Percentiles rank a stretch among this genome's conserved stretches.
phyloP scores from a whole-genome alignment of 2,113 vertebrate species.

The Vulpes ferrilata region DNA sequence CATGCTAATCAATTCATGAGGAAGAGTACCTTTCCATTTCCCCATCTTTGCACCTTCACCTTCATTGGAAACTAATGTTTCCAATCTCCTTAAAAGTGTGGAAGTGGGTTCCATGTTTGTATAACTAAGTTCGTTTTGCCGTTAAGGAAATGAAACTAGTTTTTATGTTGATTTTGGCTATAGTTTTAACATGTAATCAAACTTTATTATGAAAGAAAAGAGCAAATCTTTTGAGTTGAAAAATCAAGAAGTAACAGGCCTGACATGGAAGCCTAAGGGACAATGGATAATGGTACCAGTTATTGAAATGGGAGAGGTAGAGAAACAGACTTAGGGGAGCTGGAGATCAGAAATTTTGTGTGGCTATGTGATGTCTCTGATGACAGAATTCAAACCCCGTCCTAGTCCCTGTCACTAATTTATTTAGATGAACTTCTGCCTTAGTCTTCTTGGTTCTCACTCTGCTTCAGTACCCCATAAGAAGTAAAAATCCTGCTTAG shows the following conservation, averaged over 20 bases:
- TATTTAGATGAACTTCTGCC: not conserved
- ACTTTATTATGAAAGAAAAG: not conserved
- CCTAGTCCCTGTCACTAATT: not conserved
- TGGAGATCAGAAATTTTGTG: not conserved
- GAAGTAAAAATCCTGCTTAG: not conserved
- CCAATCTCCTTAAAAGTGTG: not conserved
- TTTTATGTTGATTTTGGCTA: not conserved
- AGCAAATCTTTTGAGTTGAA: not conserved
- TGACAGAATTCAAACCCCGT: not conserved
- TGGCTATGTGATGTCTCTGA: not conserved
- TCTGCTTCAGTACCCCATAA: not conserved
- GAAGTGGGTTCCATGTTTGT: not conserved
- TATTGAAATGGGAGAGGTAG: not conserved
- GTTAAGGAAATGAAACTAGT: conserved; percentile 30
- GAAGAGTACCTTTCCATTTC: not conserved
- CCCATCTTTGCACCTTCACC: not conserved
- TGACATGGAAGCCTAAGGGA: not conserved
- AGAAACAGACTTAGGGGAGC: not conserved
- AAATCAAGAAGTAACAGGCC: not conserved
- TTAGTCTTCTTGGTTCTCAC: not conserved
- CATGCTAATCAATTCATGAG: not conserved
- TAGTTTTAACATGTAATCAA: conserved; percentile 8
- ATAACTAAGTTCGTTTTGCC: conserved; percentile 28
- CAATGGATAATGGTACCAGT: not conserved
- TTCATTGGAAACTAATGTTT: not conserved